Conservation (phyloP, 2,888 invertebrate species). For the Hypsopygia costalis region DNA sequence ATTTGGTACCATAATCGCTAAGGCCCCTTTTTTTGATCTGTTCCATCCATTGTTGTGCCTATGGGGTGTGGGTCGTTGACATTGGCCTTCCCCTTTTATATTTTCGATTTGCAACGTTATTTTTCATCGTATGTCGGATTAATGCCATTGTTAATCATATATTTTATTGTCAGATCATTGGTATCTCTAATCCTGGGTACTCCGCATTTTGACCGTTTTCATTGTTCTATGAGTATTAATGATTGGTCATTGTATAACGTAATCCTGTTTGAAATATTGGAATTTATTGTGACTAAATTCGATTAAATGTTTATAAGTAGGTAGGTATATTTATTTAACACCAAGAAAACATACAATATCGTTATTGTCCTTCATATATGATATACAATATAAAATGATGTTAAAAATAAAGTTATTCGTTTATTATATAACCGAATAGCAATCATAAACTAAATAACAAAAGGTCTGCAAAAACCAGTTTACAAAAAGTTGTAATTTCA, state of each 20-base stretch:
- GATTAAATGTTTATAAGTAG: too few species aligned
- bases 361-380: too few species aligned
- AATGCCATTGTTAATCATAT: constrained; percentile 57
- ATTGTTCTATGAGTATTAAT: constrained; percentile 12
- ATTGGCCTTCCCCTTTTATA: constrained; percentile 66
- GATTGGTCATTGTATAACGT: not conserved
- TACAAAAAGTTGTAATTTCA: not conserved
- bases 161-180: constrained; percentile 30
- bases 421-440: too few species aligned
- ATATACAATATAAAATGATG: too few species aligned
- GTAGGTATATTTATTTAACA: too few species aligned
- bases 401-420: too few species aligned
- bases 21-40: constrained; percentile 65
- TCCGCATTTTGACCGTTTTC: constrained; percentile 30
- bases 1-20: constrained; percentile 64
- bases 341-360: too few species aligned
- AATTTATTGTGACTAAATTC: too few species aligned
- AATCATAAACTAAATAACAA: too few species aligned
- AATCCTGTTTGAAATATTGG: too few species aligned
- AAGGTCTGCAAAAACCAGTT: too few species aligned
- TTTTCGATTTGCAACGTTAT: constrained; percentile 58
- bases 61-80: constrained; percentile 75
- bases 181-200: constrained; percentile 38
- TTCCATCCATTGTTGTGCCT: constrained; percentile 64
- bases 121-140: constrained; percentile 64